Conservation (phyloP, 2,888 invertebrate species). For the Rugalucina vietnamica region DNA sequence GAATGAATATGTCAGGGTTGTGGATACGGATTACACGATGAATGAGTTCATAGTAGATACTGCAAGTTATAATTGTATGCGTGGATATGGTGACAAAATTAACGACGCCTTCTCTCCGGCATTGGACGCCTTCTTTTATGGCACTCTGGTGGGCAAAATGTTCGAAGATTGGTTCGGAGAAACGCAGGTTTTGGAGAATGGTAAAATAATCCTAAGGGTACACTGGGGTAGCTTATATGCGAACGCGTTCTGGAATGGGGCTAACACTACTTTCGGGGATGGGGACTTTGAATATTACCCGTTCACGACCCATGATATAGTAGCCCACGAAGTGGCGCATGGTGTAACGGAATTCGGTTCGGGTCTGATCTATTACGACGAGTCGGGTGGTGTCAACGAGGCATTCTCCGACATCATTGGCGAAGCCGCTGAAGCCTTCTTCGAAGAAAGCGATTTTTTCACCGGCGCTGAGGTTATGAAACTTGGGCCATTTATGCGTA, state of each 20-base stretch:
- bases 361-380: slow-evolving; percentile 63
- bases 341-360: slow-evolving; percentile 68
- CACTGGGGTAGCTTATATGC: slow-evolving; percentile 64
- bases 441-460: slow-evolving; percentile 50
- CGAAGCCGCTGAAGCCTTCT: slow-evolving; percentile 61
- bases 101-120: slow-evolving; percentile 69
- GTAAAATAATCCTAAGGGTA: slow-evolving; percentile 63
- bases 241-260: slow-evolving; percentile 74
- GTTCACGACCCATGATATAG: slow-evolving; percentile 64
- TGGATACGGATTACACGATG: slow-evolving; percentile 56
- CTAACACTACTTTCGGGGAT: slow-evolving; percentile 68
- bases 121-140: slow-evolving; percentile 67
- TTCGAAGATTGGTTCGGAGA: slow-evolving; percentile 67
- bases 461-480: slow-evolving; percentile 57
- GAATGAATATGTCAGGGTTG: slow-evolving; percentile 66
- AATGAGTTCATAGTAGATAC: slow-evolving; percentile 41
- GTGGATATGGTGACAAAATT: slow-evolving; percentile 56
- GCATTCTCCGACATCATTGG: slow-evolving; percentile 73
- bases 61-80: slow-evolving; percentile 55
- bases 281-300: slow-evolving; percentile 63
- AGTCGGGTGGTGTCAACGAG: slow-evolving; percentile 73
- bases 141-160: slow-evolving; percentile 65
- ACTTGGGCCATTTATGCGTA: slow-evolving; percentile 46
- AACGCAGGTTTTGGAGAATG: slow-evolving; percentile 36
- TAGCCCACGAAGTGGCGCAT: slow-evolving; percentile 72